Conservation (phyloP, 2,888 invertebrate species). For the Pristionchus fissidentatus region DNA sequence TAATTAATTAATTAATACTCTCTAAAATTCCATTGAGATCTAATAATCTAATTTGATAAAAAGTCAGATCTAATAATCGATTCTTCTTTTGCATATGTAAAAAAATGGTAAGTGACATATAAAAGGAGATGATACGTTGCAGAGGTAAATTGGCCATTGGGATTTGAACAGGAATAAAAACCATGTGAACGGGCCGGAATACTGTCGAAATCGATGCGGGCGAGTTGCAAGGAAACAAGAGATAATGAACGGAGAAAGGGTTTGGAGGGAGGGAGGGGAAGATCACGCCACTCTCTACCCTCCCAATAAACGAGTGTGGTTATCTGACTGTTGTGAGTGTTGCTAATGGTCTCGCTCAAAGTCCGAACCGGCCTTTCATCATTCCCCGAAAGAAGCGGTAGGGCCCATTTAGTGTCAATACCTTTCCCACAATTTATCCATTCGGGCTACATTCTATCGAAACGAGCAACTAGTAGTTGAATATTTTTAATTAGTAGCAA, state of each 20-base stretch:
- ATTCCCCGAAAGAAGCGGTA: not conserved
- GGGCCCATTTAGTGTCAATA: not conserved
- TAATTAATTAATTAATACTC: not conserved
- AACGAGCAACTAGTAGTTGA: too few species aligned
- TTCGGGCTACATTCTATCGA: too few species aligned
- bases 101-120: too few species aligned
- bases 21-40: not conserved
- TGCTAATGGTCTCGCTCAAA: not conserved
- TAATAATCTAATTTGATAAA: not conserved
- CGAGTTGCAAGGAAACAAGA: not conserved
- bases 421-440: too few species aligned
- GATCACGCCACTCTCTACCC: slow-evolving; percentile 17
- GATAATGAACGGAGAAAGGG: not conserved
- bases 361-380: not conserved
- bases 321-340: not conserved
- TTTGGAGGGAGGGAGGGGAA: not conserved
- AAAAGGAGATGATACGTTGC: not conserved
- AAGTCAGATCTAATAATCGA: too few species aligned
- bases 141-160: not conserved
- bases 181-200: too few species aligned
- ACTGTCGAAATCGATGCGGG: too few species aligned
- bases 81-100: too few species aligned
- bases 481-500: too few species aligned
- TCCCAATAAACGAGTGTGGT: not conserved
- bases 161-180: too few species aligned